Conservation (phyloP, 1,140 invertebrate genomes). For the Luehdorfia chinensis region DNA sequence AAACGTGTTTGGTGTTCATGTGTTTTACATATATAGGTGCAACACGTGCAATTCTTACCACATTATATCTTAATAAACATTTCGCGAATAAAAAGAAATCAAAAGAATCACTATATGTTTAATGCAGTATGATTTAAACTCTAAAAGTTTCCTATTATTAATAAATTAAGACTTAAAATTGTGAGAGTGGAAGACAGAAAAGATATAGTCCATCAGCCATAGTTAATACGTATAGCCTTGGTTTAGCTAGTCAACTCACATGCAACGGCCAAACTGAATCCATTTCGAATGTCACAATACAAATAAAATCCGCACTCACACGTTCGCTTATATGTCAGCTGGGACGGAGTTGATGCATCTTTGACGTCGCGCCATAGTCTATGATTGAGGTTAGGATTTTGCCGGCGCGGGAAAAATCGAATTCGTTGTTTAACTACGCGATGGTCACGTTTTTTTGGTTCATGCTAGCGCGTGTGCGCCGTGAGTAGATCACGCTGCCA, state of each 20-base stretch:
- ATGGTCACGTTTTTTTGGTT: slow-evolving; percentile 44
- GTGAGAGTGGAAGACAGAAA: too few relatives aligned
- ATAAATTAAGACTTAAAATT: too few relatives aligned
- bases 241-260: slow-evolving; percentile 43
- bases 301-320: slow-evolving; percentile 64
- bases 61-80: too few relatives aligned
- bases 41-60: too few relatives aligned
- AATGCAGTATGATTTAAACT: too few relatives aligned
- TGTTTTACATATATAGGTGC: too few relatives aligned
- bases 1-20: slow-evolving; percentile 24
- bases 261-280: slow-evolving; percentile 36
- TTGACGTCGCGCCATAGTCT: slow-evolving; percentile 46
- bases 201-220: too few relatives aligned
- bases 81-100: too few relatives aligned
- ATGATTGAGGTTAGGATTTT: slow-evolving; percentile 49
- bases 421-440: slow-evolving; percentile 22
- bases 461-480: slow-evolving; percentile 62
- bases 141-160: too few relatives aligned
- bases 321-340: slow-evolving; percentile 45
- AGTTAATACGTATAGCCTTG: too few relatives aligned
- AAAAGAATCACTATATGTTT: too few relatives aligned
- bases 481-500: slow-evolving; percentile 68
- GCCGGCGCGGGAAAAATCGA: slow-evolving; percentile 17
- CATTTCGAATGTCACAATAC: slow-evolving; percentile 52
- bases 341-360: slow-evolving; percentile 43